Evolutionary conservation across 2,888 invertebrate species (phyloP), one percentile per base, ranked within the genome.

Genomic region (Hetaerina titia): DNA sequence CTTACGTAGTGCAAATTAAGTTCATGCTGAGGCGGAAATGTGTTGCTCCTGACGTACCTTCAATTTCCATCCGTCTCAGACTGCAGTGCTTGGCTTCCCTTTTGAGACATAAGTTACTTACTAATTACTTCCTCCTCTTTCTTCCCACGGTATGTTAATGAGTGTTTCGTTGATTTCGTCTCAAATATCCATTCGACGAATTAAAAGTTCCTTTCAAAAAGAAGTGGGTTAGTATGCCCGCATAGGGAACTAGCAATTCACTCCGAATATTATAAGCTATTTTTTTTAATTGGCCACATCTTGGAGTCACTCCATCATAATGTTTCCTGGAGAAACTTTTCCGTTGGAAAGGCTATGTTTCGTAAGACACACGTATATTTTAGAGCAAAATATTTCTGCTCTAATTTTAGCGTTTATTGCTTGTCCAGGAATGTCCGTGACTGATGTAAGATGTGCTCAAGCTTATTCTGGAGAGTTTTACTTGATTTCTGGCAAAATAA

Each of bases 321-420:
- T 69, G 69, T 69, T 69, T 69, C 69, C 69, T 69, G 69, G 69
- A 22, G 69, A 69, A 69, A 69, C 69, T 69, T 69, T 69, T 69
- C 69, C 69, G 19, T 69, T 69, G n/a, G 69, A 69, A 69, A 69
- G 69, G 69, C 45, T 45, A 22, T 69, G 69, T 69, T 22, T 69
- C 69, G 69, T 22, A 69, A 69, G 69, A 69, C 22, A 17, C 45
- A 45, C 45, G 45, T 45, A 45, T 60, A n/a, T 22, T 69, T 69
- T 0, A 1, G 22, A 22, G 69, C 69, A 69, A 69, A 69, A 22
- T 22, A n/a, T 69, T 17, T 7, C 17, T 69, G 69, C 22, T 69
- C 69, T 9, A 69, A 69, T 69, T 69, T 69, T 22, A 69, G 69
- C 69, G 6, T 69, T 69, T 22, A n/a, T 22, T 22, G 19, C 69